Base-by-base conservation (phyloP, 2,888 invertebrate species). In the Ectropis crepuscularia region DNA sequence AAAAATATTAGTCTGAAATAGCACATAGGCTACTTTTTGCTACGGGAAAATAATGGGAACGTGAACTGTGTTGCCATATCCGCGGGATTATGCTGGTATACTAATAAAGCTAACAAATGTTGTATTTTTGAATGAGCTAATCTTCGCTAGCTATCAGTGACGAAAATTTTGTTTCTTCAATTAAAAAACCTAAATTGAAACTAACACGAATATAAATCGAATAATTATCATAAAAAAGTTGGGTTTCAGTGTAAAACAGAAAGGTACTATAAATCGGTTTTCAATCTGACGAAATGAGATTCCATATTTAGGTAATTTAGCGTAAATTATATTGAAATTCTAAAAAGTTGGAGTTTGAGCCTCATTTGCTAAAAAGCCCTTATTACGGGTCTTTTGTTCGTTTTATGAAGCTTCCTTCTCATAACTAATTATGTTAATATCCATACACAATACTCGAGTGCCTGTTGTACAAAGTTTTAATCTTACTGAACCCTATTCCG, bases 401-500 rank as follows among this genome's bases (percentile, higher is more conserved):
- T 57, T 57, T 62, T 42, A 59, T 38, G 51, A n/a, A 47, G 55
- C 42, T 57, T 48, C 53, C 53, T 49, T 63, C 64, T 60, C 55
- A 38, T 63, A 55, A 63, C 60, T 61, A 65, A 65, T 64, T 60
- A 64, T 64, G 60, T 61, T 61, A 65, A 65, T 57, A 61, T 60
- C 58, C 49, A 48, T 43, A 60, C 60, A 64, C 55, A 57, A 48
- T 59, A 53, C 53, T 46, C 42, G 60, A 57, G 60, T 53, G 60
- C 53, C 53, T 66, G 57, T 57, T 55, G 62, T 69, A 71, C 71
- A 72, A 79, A 77, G 73, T 79, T 75, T 64, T 74, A 74, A 79
- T 74, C 76, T 77, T 74, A 72, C 72, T 73, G 76, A 75, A 72
- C 73, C 74, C 69, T 67, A 70, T 71, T 69, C 72, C 63, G 67